phyloP scores from a whole-genome alignment of 1,140 invertebrate species.

The Zaprionus vittiger region DNA sequence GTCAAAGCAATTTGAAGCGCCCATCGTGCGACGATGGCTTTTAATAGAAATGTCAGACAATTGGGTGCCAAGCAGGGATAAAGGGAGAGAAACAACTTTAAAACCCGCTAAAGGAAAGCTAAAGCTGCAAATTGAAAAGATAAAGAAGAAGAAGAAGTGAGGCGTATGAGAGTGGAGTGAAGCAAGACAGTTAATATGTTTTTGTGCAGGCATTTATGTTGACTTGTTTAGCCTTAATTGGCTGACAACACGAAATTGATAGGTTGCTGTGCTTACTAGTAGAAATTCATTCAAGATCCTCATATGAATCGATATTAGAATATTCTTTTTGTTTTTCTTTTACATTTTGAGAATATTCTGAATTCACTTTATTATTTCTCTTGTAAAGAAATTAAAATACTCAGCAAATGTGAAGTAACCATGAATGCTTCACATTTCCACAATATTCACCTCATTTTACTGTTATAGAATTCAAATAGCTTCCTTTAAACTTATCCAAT shows the following conservation, averaged over 20 bases:
- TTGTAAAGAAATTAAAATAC: too few species aligned
- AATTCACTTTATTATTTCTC: background rate
- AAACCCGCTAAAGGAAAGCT: slow-evolving; percentile 13
- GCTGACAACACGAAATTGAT: too few species aligned
- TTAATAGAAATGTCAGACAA: slow-evolving; percentile 82
- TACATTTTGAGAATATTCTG: background rate
- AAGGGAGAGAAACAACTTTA: slow-evolving; percentile 22
- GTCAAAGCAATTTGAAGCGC: slow-evolving; percentile 80
- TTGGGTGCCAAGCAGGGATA: slow-evolving; percentile 42
- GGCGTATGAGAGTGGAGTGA: background rate
- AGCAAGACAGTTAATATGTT: background rate
- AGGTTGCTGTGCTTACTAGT: too few species aligned
- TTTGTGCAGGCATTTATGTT: slow-evolving; percentile 3
- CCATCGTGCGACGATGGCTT: slow-evolving; percentile 61
- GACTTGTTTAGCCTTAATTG: background rate
- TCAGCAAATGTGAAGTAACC: too few species aligned
- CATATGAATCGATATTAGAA: too few species aligned
- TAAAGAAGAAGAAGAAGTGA: background rate
- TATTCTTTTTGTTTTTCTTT: too few species aligned
- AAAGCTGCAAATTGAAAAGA: slow-evolving; percentile 3
- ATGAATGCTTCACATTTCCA: too few species aligned
- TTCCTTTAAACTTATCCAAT: background rate
- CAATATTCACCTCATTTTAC: too few species aligned
- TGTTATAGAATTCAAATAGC: background rate
- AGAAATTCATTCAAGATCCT: too few species aligned